Evolutionary conservation across 2,113 vertebrate genomes (phyloP), one percentile per base, ranked within the genome.

Genomic region (Zosterops japonicus): DNA sequence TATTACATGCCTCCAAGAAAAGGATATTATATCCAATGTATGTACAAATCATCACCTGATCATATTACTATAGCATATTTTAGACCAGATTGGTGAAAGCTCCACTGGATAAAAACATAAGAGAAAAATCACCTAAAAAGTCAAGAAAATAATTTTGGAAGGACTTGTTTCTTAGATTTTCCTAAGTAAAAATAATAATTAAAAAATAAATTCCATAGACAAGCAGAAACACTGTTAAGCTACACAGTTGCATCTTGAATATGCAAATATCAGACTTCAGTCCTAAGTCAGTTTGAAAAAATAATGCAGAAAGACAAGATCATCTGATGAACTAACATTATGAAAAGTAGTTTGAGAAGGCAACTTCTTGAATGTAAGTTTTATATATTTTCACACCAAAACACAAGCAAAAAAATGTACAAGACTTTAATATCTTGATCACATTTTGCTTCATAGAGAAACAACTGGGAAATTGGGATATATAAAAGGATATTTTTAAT

Each of bases 221-320:
- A 91, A 93, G 61, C 52, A 94, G 92, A 88, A 97, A 94, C 50
- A 92, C 55, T 88, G 80, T 79, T 93, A 95, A 97, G 63, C n/a
- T 93, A 76, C 47, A 87, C 24, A 93, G 78, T 81, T 97, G 57
- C 65, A 91, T 80, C 72, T 91, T 87, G 52, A 97, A 80, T 94
- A 96, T 85, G 92, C 80, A 97, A 97, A 94, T 96, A 97, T 72
- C 90, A 89, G 47, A 96, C 61, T 78, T 77, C 64, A 87, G 83
- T 95, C 89, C 94, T 96, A 91, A 50, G 85, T 93, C 91, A 97
- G 75, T 88, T 96, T 95, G 90, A 96, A 97, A 96, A 96, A 70
- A 96, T 96, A 97, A 97, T 68, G 87, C 67, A 97, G 95, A 98
- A 97, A 97, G 97, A 96, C 95, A 97, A 95, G 95, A 97, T 92